Evolutionary conservation across 2,888 invertebrate genomes (phyloP).

Genomic region (Caenorhabditis afra): DNA sequence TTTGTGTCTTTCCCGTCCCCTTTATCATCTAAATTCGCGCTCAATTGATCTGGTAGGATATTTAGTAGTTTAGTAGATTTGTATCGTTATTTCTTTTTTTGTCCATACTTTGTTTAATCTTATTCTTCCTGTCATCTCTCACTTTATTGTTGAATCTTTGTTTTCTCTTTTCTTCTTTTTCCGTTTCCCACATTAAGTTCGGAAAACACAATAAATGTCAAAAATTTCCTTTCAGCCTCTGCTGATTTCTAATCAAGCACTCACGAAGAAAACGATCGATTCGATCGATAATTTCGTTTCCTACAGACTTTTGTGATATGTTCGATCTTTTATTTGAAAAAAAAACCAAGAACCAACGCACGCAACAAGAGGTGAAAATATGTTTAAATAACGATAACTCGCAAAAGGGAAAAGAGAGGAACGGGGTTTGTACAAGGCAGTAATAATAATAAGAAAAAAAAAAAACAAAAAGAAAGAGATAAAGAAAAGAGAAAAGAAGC

Average conservation of each 20-base stretch:
- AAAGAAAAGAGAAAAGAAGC: neutral
- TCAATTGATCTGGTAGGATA: slow-evolving; percentile 4
- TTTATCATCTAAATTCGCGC: neutral
- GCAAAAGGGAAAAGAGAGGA: slow-evolving; percentile 1
- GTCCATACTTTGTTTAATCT: slow-evolving; percentile 31
- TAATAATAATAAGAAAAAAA: neutral
- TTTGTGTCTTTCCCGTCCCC: neutral
- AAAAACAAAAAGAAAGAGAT: neutral
- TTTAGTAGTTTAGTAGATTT: slow-evolving; percentile 11
- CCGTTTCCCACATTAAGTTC: neutral
- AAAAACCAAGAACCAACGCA: neutral
- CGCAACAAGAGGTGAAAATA: neutral
- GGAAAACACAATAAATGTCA: neutral
- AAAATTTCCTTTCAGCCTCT: too few species aligned
- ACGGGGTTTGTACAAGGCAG: too few species aligned
- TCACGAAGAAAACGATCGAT: too few species aligned
- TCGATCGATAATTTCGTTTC: too few species aligned
- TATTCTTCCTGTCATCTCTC: slow-evolving; percentile 2
- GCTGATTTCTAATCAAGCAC: too few species aligned
- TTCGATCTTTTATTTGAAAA: neutral
- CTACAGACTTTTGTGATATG: too few species aligned
- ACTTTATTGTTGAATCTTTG: slow-evolving; percentile 6
- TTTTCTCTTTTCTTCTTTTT: neutral
- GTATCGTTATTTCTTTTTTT: slow-evolving; percentile 12
- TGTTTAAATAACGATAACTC: neutral